Evolutionary conservation across 2,113 vertebrate genomes (phyloP), one percentile per base, ranked within the genome.

Genomic region (Larimichthys polyactis): DNA sequence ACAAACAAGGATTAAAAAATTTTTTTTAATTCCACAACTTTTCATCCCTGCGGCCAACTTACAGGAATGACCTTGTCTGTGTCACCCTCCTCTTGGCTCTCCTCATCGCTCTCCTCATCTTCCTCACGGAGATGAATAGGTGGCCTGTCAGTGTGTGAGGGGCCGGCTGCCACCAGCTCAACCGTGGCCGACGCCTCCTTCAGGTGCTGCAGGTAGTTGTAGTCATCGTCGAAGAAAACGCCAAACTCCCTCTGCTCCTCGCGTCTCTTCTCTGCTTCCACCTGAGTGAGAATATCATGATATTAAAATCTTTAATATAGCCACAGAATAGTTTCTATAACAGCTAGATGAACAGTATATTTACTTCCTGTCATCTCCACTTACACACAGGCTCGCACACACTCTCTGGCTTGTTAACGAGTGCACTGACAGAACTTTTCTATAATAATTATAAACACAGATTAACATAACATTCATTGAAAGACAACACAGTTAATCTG

Each of bases 171-270:
- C 75, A 99, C 91, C 20, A 99, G 96, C 92, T 99, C 97, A 0
- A 92, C 75, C 0, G 93, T 73, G 11, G 88, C 92, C 0, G 93
- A 86, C 0, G 95, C 79, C 84, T 99, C 97, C 91, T 95, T 98
- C 70, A 99, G 96, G 90, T 99, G 98, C 90, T 99, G 98, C 84
- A 99, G 93, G 91, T 99, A 99, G 91, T 99, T 85, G 52, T 99
- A 99, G 81, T 98, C 96, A 16, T 99, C 98, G 36, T 99, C 98
- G 52, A 97, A 99, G 92, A 99, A 99, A 20, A 99, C 96, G 0
- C 98, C 98, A 7, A 96, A 99, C 2, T 97, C 90, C 75, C 97
- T 94, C 91, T 99, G 97, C 65, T 98, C 97, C 51, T 96, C 96
- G 14, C 59, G 95, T 16, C 96, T 94, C 92, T 93, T 94, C 66